phyloP scores from a whole-genome alignment of 2,888 invertebrate species.

The Protodeltote pygarga region DNA sequence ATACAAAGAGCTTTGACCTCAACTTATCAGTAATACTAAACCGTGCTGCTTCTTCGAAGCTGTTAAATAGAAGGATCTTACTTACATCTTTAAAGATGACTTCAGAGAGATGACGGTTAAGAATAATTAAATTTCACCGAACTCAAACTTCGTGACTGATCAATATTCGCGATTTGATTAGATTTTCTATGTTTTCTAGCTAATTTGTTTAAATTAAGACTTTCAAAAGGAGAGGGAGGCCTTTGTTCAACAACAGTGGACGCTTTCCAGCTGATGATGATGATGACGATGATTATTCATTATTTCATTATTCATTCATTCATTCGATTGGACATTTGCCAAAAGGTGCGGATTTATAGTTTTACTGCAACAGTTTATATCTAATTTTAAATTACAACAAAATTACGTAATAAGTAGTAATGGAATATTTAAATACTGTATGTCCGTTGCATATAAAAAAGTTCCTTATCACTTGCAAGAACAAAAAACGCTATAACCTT shows the following conservation, averaged over 20 bases:
- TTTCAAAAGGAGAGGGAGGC: too few relatives aligned
- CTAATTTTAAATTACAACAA: not conserved
- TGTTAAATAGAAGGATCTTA: conserved; percentile 12
- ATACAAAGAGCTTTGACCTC: too few relatives aligned
- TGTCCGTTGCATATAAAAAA: not conserved
- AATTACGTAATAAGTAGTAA: not conserved
- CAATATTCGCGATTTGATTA: conserved; percentile 11
- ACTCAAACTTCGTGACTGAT: conserved; percentile 28
- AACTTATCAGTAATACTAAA: too few relatives aligned
- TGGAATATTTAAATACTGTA: conserved; percentile 4
- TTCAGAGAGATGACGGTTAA: conserved; percentile 16
- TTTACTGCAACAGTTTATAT: conserved; percentile 5
- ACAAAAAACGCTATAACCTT: conserved; percentile 9
- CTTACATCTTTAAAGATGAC: conserved; percentile 28
- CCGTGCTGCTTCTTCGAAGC: conserved; percentile 6
- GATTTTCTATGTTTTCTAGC: conserved; percentile 19
- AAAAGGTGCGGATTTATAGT: conserved; percentile 12
- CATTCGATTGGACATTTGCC: conserved; percentile 14
- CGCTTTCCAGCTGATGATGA: too few relatives aligned
- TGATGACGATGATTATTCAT: too few relatives aligned
- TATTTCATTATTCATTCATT: too few relatives aligned
- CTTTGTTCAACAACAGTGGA: too few relatives aligned
- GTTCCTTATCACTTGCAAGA: not conserved
- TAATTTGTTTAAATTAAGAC: conserved; percentile 19
- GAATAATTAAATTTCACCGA: conserved; percentile 23